These are phyloP conservation scores for Anser brachyrhynchus DNA, from an alignment of 2,113 vertebrate genomes.

Conservation along the genomic window DNA sequence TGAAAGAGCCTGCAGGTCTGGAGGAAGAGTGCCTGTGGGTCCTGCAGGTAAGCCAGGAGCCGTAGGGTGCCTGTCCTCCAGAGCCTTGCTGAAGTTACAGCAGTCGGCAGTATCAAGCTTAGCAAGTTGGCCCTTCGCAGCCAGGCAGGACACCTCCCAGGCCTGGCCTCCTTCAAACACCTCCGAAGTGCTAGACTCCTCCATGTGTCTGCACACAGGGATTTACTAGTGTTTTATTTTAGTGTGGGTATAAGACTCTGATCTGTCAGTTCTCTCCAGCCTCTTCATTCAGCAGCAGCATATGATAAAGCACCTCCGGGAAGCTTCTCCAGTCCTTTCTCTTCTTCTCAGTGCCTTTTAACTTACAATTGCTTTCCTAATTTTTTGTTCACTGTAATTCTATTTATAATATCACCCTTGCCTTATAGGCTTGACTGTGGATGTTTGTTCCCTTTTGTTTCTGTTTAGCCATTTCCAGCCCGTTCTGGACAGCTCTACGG, in stretches of 20 bases:
- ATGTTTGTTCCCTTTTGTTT: not conserved
- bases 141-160: not conserved
- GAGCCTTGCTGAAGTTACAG: not conserved
- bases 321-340: not conserved
- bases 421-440: not conserved
- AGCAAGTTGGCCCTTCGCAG: not conserved
- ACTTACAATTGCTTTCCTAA: not conserved
- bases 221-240: not conserved
- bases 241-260: not conserved
- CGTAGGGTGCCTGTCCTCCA: not conserved
- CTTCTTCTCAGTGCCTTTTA: not conserved
- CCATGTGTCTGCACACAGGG: not conserved
- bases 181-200: not conserved
- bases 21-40: not conserved
- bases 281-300: not conserved
- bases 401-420: not conserved
- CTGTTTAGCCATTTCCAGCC: not conserved
- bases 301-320: not conserved
- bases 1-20: not conserved
- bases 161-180: not conserved
- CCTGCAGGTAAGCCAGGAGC: not conserved
- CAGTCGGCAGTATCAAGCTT: not conserved
- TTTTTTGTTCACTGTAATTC: not conserved
- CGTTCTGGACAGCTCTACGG: not conserved
- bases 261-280: not conserved